Conservation (phyloP, 2,888 invertebrate species). For the Sarcophaga caerulescens region DNA sequence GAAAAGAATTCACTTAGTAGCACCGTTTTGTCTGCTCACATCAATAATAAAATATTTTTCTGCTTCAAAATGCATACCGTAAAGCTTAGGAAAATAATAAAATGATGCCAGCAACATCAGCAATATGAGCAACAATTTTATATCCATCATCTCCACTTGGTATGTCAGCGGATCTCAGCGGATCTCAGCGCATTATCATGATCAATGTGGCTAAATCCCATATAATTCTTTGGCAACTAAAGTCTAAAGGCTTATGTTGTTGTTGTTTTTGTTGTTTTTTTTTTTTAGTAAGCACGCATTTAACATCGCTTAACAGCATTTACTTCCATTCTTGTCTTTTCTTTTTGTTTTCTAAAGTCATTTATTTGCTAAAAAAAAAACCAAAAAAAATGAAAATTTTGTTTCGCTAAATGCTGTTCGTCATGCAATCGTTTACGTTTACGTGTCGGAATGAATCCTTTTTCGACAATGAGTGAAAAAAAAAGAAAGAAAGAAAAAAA, state of each 20-base stretch:
- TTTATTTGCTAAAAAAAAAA: slow-evolving; percentile 32
- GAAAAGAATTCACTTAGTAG: slow-evolving; percentile 51
- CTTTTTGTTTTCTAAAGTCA: slow-evolving; percentile 44
- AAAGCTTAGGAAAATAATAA: slow-evolving; percentile 2
- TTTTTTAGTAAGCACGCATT: slow-evolving; percentile 52
- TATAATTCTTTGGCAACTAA: not conserved
- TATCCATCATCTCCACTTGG: slow-evolving; percentile 49
- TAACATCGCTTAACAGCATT: slow-evolving; percentile 68
- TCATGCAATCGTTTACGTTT: slow-evolving; percentile 66
- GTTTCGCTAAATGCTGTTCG: slow-evolving; percentile 68
- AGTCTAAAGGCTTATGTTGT: not conserved
- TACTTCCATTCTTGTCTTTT: slow-evolving; percentile 58
- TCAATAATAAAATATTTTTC: slow-evolving; percentile 60
- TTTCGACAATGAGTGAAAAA: slow-evolving; percentile 38
- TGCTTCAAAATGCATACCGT: slow-evolving; percentile 29
- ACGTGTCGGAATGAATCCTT: slow-evolving; percentile 68
- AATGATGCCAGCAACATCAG: slow-evolving; percentile 9
- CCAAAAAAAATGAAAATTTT: slow-evolving; percentile 53
- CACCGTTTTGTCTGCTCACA: slow-evolving; percentile 64
- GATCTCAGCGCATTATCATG: slow-evolving; percentile 42
- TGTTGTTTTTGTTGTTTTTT: not conserved
- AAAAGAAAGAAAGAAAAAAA: slow-evolving; percentile 20
- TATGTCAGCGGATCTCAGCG: slow-evolving; percentile 49
- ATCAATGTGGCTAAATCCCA: slow-evolving; percentile 52
- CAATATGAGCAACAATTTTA: slow-evolving; percentile 57